phyloP scores from a whole-genome alignment of 2,888 invertebrate species.

The Euspilapteryx auroguttella region DNA sequence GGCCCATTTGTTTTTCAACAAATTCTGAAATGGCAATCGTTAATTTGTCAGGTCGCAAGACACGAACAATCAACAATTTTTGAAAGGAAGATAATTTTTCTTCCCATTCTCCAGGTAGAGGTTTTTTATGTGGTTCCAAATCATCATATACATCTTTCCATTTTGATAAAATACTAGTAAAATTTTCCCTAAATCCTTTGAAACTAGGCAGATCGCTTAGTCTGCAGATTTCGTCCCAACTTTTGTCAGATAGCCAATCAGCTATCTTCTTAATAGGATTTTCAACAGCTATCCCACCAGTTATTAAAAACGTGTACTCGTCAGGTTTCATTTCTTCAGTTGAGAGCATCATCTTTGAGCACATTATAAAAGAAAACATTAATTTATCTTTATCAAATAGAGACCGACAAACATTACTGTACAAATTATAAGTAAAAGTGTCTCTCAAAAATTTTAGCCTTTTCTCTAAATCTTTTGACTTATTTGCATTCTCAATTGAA shows the following conservation, averaged over 20 bases:
- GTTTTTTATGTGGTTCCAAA: conserved; percentile 64
- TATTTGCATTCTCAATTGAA: conserved; percentile 75
- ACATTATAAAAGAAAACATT: conserved; percentile 79
- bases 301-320: conserved; percentile 71
- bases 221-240: conserved; percentile 80
- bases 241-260: conserved; percentile 72
- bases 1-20: conserved; percentile 68
- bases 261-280: conserved; percentile 67
- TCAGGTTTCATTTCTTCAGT: conserved; percentile 60
- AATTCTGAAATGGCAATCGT: conserved; percentile 64
- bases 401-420: conserved; percentile 80
- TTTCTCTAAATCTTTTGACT: conserved; percentile 70
- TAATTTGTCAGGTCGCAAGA: conserved; percentile 77
- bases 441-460: conserved; percentile 71
- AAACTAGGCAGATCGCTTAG: conserved; percentile 58
- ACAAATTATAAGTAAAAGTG: conserved; percentile 79
- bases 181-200: conserved; percentile 55
- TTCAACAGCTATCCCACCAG: conserved; percentile 74
- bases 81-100: conserved; percentile 65
- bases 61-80: conserved; percentile 69
- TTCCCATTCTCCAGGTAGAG: conserved; percentile 68
- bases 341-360: conserved; percentile 68
- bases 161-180: conserved; percentile 35
- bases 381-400: conserved; percentile 85
- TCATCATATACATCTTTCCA: conserved; percentile 74